Base-by-base conservation (phyloP, 2,888 invertebrate genomes). In the Polylopha cassiicola region DNA sequence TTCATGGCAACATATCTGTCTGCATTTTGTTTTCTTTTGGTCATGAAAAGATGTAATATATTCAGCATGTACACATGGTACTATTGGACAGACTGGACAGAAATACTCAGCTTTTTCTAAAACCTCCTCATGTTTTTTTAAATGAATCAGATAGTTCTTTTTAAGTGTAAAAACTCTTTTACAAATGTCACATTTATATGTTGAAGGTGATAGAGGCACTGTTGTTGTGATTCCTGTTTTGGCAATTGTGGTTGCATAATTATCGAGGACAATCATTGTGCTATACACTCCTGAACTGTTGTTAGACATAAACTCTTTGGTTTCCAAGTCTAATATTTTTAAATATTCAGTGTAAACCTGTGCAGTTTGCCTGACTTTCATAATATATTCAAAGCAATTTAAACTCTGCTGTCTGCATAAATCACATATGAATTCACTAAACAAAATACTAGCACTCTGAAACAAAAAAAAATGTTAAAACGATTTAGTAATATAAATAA, bases 381-480 rank as follows among this genome's bases (percentile, higher is more conserved):
- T 26, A n/a, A 41, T 36, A 21, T 36, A 41, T 17, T 29, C 5
- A 7, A 21, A 41, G 7, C 34, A 24, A 13, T 6, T 24, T 2
- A 6, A n/a, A n/a, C n/a, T n/a, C 20, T 9, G 30, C 30, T 3
- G 20, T 10, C 21, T 21, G 30, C 41, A 41, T 1, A 16, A 8
- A 8, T 36, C 13, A 9, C 41, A 41, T 16, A 41, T 24, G 16
- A 26, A 41, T 2, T 26, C 13, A 26, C 36, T 41, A n/a, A 24
- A 4, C 8, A 41, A 21, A 2, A 41, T 6, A 10, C 24, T 17
- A 11, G 8, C 11, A 4, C 5, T n/a, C 41, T 41, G 24, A 11
- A 41, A 41, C 23, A 15, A 8, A 22, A 9, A 9, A 10, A 22
- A 29, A 6, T n/a, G n/a, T n/a, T n/a, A n/a, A n/a, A n/a, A n/a